phyloP scores from a whole-genome alignment of 2,113 vertebrate species.

The Pontoporia blainvillei region DNA sequence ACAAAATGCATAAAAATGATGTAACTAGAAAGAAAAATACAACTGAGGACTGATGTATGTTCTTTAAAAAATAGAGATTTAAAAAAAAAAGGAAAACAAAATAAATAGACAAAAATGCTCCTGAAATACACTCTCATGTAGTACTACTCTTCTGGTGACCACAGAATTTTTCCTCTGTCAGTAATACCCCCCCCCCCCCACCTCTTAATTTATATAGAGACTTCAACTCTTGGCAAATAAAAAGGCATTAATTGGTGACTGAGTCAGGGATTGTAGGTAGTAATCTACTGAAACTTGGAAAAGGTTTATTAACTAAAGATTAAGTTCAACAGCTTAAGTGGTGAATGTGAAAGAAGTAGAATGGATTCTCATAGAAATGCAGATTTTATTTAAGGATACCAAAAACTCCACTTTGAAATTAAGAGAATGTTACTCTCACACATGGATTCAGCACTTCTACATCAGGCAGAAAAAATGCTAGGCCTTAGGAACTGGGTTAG shows the following conservation, averaged over 20 bases:
- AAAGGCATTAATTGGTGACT: neutral
- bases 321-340: neutral
- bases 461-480: neutral
- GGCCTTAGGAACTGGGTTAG: neutral
- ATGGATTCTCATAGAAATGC: neutral
- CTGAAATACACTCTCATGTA: neutral
- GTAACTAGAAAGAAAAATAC: neutral
- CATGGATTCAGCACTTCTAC: neutral
- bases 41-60: neutral
- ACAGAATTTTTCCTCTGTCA: neutral
- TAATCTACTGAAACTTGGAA: neutral
- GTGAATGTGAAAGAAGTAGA: neutral
- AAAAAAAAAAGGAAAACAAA: neutral
- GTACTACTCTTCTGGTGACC: neutral
- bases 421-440: neutral
- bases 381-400: neutral
- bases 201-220: neutral
- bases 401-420: neutral
- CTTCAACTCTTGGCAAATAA: neutral
- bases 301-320: neutral
- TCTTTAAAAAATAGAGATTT: neutral
- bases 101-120: neutral
- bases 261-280: neutral
- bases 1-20: neutral
- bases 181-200: accelerated